Base-by-base conservation (phyloP, 2,113 vertebrate genomes). In the Tychaedon coryphoeus region DNA sequence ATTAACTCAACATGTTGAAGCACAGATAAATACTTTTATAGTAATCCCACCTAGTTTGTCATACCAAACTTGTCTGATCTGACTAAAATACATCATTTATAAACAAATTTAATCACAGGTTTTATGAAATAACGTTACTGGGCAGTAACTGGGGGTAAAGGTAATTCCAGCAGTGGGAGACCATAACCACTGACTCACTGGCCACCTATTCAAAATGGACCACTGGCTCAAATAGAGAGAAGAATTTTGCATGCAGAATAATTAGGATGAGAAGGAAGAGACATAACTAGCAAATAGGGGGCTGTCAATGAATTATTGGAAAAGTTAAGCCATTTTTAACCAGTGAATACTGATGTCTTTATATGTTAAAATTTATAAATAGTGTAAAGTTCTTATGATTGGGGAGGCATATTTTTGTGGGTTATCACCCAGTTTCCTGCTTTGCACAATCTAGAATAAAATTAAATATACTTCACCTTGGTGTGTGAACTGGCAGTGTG, bases 391-490 rank as follows among this genome's bases (percentile, higher is more conserved):
- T 73, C 65, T 51, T 23, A 24, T n/a, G 14, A 28, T 0, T 23
- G 14, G 5, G 7, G 8, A 65, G 18, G 4, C 5, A 57, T 0
- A 3, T 3, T 42, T 40, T 48, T 31, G 7, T 31, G 20, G 17
- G 17, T 56, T 40, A 25, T 11, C 9, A 34, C 9, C 3, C 25
- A 57, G 31, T 6, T 50, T 25, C 31, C 25, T 23, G 9, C 33
- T 65, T 26, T 36, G 22, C 12, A 36, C 26, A 33, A 33, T 43
- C 9, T 24, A 33, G 26, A 36, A 72, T 7, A 31, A 65, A 23
- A 33, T 43, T 15, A 65, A 4, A 51, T 43, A 16, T 33, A 36
- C 6, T 14, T 57, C 6, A 8, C 19, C 12, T n/a, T 19, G 6
- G 15, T 33, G 9, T 28, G 5, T 65, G 58, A 51, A 43, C 19